Conservation (phyloP, 1,140 invertebrate species). For the Drosophila quadrilineata region DNA sequence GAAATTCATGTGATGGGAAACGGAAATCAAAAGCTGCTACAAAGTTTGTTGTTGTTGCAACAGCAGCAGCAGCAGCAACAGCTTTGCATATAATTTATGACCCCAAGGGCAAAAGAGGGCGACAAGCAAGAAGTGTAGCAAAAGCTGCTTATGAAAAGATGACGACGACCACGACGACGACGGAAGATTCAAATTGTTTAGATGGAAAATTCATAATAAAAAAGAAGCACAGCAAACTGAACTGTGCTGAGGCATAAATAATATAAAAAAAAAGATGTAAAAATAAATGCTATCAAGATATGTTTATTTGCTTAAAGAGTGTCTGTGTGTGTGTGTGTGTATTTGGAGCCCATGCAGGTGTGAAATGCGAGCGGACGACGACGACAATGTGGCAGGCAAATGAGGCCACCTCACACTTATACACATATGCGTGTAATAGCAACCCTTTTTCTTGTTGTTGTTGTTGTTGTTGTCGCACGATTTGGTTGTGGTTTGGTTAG, state of each 20-base stretch:
- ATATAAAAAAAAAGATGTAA: constrained; percentile 38
- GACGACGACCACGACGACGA: too few species aligned
- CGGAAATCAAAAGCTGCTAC: constrained; percentile 79
- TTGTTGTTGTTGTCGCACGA: constrained; percentile 27
- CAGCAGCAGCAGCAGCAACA: constrained; percentile 8
- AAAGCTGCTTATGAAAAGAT: constrained; percentile 75
- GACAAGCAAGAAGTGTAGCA: constrained; percentile 42
- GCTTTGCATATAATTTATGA: constrained; percentile 78
- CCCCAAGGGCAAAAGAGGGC: constrained; percentile 24
- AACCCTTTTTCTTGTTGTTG: constrained; percentile 55
- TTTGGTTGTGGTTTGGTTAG: constrained; percentile 59
- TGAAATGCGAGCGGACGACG: constrained; percentile 61
- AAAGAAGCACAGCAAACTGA: neutral
- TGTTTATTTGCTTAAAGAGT: constrained; percentile 39
- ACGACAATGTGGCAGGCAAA: constrained; percentile 20
- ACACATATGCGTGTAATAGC: constrained; percentile 14
- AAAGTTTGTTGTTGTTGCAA: constrained; percentile 42
- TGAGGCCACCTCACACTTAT: constrained; percentile 23
- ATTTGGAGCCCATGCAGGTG: constrained; percentile 53
- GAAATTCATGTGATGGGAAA: constrained; percentile 77
- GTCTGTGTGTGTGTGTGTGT: too few species aligned
- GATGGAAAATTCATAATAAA: constrained; percentile 43
- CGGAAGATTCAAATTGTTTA: constrained; percentile 64
- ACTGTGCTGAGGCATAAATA: constrained; percentile 19
- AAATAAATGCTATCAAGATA: constrained; percentile 52